Percentiles rank a stretch among this genome's conserved stretches.
Evolutionary conservation across 2,888 invertebrate genomes (phyloP).

Genomic region (Acheta domesticus): DNA sequence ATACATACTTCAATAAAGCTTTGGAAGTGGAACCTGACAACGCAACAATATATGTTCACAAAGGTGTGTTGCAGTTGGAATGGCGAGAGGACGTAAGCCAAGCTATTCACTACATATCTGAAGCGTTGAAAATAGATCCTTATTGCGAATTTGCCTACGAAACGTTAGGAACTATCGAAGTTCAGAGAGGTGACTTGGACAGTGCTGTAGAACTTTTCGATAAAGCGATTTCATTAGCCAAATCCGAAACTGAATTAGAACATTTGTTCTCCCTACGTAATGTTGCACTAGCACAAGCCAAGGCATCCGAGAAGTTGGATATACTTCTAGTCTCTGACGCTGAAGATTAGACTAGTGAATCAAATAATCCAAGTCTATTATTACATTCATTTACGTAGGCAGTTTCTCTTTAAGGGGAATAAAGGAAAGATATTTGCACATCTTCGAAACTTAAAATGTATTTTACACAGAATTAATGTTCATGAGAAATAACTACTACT

Average conservation of each 20-base stretch:
- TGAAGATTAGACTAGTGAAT: no score
- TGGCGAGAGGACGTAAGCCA: conserved; percentile 79
- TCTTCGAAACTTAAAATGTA: no score
- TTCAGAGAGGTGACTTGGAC: conserved; percentile 82
- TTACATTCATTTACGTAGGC: no score
- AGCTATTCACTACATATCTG: conserved; percentile 71
- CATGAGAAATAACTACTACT: no score
- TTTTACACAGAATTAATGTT: no score
- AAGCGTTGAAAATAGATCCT: conserved; percentile 82
- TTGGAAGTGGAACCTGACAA: conserved; percentile 78
- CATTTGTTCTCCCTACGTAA: conserved; percentile 86
- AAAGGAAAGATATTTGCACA: no score
- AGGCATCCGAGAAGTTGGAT: conserved; percentile 73
- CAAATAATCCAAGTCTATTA: no score
- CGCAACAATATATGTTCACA: conserved; percentile 82
- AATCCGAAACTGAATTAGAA: conserved; percentile 83
- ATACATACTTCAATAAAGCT: conserved; percentile 76
- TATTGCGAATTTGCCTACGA: conserved; percentile 94
- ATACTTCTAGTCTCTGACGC: conserved; percentile 34
- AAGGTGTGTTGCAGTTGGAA: conserved; percentile 69
- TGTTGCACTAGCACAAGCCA: conserved; percentile 85
- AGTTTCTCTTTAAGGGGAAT: no score
- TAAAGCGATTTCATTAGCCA: conserved; percentile 79
- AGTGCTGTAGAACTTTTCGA: conserved; percentile 82
- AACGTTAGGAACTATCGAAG: conserved; percentile 90